Evolutionary conservation across 2,888 invertebrate genomes (phyloP), one percentile per base, ranked within the genome.

Genomic region (Sinelater perroti): DNA sequence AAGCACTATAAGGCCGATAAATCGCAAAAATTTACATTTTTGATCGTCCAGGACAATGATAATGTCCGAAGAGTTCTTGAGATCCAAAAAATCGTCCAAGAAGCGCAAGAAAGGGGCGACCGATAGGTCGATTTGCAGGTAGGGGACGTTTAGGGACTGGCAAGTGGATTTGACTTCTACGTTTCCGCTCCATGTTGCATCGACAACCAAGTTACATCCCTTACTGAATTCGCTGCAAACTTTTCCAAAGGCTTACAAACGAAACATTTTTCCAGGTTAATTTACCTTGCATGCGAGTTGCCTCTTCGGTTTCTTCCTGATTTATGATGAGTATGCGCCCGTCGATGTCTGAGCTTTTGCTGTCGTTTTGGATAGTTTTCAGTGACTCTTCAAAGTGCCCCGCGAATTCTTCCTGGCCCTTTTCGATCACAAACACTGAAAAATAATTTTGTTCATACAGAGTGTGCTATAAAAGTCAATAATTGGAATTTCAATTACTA

Each of bases 1-100:
- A 24, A 24, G 7, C 24, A 24, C 7, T 6, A 24, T 6, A 24
- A 24, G 7, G 24, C 24, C 24, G 7, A 24, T 6, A 24, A 24
- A 24, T 4, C 5, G 24, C 24, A 7, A 7, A 28, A n/a, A 3
- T 10, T 5, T 28, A 28, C 28, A 28, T 28, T 28, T 28, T 5
- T 5, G 2, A 5, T 33, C 84, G 65, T 89, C 86, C 71, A 91
- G 83, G 30, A 93, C 83, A 44, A 91, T 75, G 0, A 88, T 89
- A 0, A 89, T 87, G 75, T 93, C 91, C 0, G 89, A 87, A 0
- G 88, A 88, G 54, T 87, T 87, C 72, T 89, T 85, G 11, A 81
- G 78, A 31, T 84, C 82, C 62, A 93, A 76, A 59, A 87, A 86
- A 35, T 82, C 80, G 58, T 88, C 87, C 44, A 90, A 74, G 5